A percentile compares a stretch with the other conserved stretches of the same genome.
phyloP scores from a whole-genome alignment of 2,888 invertebrate species.

The Ectobius pallidus region DNA sequence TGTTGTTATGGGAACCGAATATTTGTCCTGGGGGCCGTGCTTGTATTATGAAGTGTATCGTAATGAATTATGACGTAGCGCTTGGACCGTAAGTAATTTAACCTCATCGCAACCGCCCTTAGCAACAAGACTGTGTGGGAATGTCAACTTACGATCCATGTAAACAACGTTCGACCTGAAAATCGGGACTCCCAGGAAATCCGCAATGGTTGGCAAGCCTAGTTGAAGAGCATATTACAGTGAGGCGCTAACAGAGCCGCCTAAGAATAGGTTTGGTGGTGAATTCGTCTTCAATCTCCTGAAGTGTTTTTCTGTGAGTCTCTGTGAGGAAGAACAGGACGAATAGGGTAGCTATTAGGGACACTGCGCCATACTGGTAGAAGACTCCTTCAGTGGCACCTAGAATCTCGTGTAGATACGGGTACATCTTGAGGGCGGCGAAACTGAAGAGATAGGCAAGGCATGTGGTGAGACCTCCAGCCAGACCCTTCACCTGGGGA shows the following conservation, averaged over 20 bases:
- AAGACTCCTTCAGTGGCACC: slow-evolving; percentile 51
- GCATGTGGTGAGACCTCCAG: slow-evolving; percentile 58
- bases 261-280: background rate
- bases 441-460: slow-evolving; percentile 61
- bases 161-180: too few relatives aligned
- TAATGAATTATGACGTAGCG: too few relatives aligned
- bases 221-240: background rate
- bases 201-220: background rate
- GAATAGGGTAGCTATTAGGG: slow-evolving; percentile 59
- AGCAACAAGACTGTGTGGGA: too few relatives aligned
- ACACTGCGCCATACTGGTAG: slow-evolving; percentile 57
- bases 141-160: too few relatives aligned
- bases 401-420: slow-evolving; percentile 43
- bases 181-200: too few relatives aligned
- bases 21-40: too few relatives aligned
- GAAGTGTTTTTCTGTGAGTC: slow-evolving; percentile 60
- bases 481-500: slow-evolving; percentile 57
- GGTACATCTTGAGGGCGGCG: slow-evolving; percentile 59
- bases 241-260: background rate
- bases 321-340: slow-evolving; percentile 58
- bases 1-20: too few relatives aligned
- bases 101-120: too few relatives aligned
- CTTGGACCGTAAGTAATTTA: too few relatives aligned
- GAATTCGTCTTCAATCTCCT: slow-evolving; percentile 55
- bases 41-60: too few relatives aligned